phyloP scores from a whole-genome alignment of 1,140 invertebrate genomes.

The Leguminivora glycinivorella region DNA sequence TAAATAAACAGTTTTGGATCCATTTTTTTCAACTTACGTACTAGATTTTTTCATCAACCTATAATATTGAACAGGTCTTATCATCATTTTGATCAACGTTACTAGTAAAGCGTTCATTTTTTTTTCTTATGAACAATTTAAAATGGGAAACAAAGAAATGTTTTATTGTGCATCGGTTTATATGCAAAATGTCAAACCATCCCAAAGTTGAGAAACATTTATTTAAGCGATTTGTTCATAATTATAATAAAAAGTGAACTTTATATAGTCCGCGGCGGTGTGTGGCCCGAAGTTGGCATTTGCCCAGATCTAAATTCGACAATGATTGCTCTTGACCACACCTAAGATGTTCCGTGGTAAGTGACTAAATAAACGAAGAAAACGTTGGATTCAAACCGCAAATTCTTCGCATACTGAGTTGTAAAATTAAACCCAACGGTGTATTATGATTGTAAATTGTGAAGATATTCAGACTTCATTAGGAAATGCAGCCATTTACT shows the following conservation, averaged over 20 bases:
- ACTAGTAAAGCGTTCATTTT: too few relatives aligned
- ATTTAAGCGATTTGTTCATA: neutral
- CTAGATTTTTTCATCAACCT: neutral
- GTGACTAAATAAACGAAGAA: conserved; percentile 34
- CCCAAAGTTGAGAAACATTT: neutral
- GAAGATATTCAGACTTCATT: conserved; percentile 32
- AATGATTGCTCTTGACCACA: conserved; percentile 67
- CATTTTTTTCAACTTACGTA: too few relatives aligned
- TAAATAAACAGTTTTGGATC: too few relatives aligned
- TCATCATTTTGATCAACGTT: too few relatives aligned
- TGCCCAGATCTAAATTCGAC: conserved; percentile 71
- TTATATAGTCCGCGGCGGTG: conserved; percentile 21
- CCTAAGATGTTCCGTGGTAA: conserved; percentile 57
- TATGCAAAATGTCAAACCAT: neutral
- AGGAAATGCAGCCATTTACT: conserved; percentile 48
- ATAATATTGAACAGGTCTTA: too few relatives aligned
- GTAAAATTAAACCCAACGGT: neutral
- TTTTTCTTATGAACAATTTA: neutral
- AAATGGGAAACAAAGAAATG: neutral
- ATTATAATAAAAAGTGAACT: conserved; percentile 40
- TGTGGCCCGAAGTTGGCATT: conserved; percentile 48
- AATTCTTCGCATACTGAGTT: neutral
- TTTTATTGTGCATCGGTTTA: neutral
- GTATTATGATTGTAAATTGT: neutral
- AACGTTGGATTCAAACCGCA: conserved; percentile 3